Percentiles rank a stretch among this genome's conserved stretches.
Conservation (phyloP, 2,797 vertebrate species). For the Poecilia velifera region DNA sequence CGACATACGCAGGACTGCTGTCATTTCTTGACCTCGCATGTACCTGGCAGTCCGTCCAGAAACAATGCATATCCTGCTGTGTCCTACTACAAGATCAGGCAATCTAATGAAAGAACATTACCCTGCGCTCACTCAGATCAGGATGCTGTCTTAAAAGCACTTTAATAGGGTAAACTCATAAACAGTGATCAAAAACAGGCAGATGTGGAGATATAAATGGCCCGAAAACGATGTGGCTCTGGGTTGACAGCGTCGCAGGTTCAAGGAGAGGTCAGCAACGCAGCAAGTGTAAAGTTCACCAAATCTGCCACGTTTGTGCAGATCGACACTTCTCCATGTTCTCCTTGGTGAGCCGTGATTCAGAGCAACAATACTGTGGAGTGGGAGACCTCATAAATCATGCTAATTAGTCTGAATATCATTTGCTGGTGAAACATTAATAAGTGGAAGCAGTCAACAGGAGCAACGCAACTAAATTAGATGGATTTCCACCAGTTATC, state of each 20-base stretch:
- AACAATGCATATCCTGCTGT: conserved; percentile 22
- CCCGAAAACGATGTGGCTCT: conserved; percentile 21
- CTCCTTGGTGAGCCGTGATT: conserved; percentile 20
- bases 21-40: conserved; percentile 36
- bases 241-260: conserved; percentile 38
- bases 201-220: conserved; percentile 20
- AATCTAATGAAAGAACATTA: conserved; percentile 53
- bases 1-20: conserved; percentile 10
- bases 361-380: conserved; percentile 19
- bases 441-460: conserved; percentile 16
- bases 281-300: conserved; percentile 11
- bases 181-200: conserved; percentile 43
- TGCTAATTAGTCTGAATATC: conserved; percentile 20
- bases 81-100: conserved; percentile 27
- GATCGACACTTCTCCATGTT: not conserved
- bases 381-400: conserved; percentile 34
- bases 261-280: conserved; percentile 58
- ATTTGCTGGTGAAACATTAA: not conserved
- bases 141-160: conserved; percentile 44
- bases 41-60: conserved; percentile 24
- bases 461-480: not conserved
- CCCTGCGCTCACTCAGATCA: conserved; percentile 41
- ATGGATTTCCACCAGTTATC: not conserved
- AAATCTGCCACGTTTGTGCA: not conserved
- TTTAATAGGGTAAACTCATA: conserved; percentile 35